A percentile compares a stretch with the other conserved stretches of the same genome.
These are phyloP conservation scores for Brachypalpus laphriformis DNA, from an alignment of 2,888 invertebrate species.

Conservation along the genomic window DNA sequence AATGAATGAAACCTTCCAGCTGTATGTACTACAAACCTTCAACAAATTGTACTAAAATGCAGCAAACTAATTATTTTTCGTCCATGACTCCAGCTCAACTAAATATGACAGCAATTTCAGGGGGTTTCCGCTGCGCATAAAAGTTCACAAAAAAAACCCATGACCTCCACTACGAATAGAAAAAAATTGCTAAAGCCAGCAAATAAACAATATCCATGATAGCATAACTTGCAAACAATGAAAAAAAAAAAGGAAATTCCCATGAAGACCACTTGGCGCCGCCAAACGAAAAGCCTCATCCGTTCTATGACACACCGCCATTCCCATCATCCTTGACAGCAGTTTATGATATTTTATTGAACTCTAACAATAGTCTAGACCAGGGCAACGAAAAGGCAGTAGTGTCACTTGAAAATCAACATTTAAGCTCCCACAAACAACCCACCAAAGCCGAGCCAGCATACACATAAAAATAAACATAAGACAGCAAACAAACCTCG, in stretches of 20 bases:
- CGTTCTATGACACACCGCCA: background rate
- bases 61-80: background rate
- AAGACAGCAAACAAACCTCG: slow-evolving; percentile 9
- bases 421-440: background rate
- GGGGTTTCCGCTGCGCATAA: background rate
- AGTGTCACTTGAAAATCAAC: slow-evolving; percentile 3
- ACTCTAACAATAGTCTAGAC: slow-evolving; percentile 54
- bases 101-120: background rate
- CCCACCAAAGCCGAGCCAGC: background rate
- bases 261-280: slow-evolving; percentile 27
- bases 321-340: slow-evolving; percentile 29
- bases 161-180: background rate
- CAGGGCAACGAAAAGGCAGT: background rate
- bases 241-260: background rate
- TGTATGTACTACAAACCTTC: too few relatives aligned
- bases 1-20: too few relatives aligned
- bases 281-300: background rate
- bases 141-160: background rate
- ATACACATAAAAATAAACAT: background rate
- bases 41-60: too few relatives aligned
- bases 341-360: slow-evolving; percentile 44
- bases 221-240: background rate
- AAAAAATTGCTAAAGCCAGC: background rate
- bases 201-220: background rate
- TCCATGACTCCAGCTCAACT: background rate